Base-by-base conservation (phyloP, 2,113 vertebrate species). In the Polyodon spathula region DNA sequence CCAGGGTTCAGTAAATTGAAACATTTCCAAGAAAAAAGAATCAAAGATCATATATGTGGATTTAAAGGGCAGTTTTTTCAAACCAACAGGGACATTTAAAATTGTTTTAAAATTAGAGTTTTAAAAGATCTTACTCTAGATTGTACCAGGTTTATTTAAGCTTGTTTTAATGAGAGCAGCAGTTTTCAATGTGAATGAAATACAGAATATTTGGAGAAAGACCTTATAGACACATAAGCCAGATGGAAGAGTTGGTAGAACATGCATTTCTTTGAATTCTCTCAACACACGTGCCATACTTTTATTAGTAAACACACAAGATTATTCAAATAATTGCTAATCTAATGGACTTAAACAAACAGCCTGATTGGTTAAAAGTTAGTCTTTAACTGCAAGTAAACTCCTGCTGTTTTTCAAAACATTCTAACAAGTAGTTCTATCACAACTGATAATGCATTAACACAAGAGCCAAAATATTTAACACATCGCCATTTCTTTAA, bases 1-100 rank as follows among this genome's bases (percentile, higher is more conserved):
- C 60, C 63, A 69, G 59, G 56, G 66, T 65, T 59, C 69, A 52
- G 53, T 15, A 62, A 66, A 27, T 27, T 27, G 27, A 27, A 27
- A 27, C 27, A 27, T 27, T 27, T 27, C 27, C 27, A 27, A 27
- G 27, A 27, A 27, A 27, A 27, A n/a, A 27, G 3, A 27, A 27
- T 2, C 27, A 27, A 27, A 27, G 2, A 27, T 27, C 27, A 27
- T 27, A 27, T 27, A 27, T 27, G 27, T 27, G 27, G 27, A 27
- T 27, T 27, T 27, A 27, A 27, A 27, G 3, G 27, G 27, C 27
- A 27, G 27, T 27, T 27, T 3, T 27, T 27, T 27, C 27, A 3
- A 27, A 27, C 27, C 27, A 27, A 27, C 27, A 27, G 27, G 27
- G 27, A 27, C 27, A 27, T 27, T 27, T 2, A 27, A 27, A 27